These are phyloP conservation scores for Conchocele bisecta DNA, from an alignment of 2,888 invertebrate species.

Conservation along the genomic window DNA sequence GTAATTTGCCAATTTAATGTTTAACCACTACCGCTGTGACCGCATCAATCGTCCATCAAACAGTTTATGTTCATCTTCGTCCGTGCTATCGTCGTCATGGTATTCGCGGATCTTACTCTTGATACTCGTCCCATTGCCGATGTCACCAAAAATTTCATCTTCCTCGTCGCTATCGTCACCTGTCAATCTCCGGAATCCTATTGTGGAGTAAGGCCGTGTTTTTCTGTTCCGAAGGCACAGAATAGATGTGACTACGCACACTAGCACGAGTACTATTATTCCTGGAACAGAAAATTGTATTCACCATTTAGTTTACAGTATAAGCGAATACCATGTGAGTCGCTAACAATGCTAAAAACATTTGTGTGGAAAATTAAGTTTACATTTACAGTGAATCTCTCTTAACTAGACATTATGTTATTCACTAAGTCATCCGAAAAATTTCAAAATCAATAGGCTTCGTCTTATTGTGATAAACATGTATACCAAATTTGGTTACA, in stretches of 20 bases:
- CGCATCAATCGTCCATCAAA: conserved; percentile 52
- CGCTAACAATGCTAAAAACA: too few relatives aligned
- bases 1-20: too few relatives aligned
- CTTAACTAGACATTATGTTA: too few relatives aligned
- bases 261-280: conserved; percentile 55
- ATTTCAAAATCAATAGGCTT: too few relatives aligned
- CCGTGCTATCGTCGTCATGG: conserved; percentile 60
- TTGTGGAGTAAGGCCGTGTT: conserved; percentile 48
- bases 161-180: conserved; percentile 65
- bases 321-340: too few relatives aligned
- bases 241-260: conserved; percentile 63
- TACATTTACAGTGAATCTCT: too few relatives aligned
- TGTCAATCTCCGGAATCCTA: conserved; percentile 69
- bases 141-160: conserved; percentile 56
- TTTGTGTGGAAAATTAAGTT: too few relatives aligned
- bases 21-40: conserved; percentile 14
- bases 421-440: too few relatives aligned
- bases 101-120: conserved; percentile 41
- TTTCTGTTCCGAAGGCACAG: conserved; percentile 61
- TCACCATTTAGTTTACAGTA: too few relatives aligned
- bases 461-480: too few relatives aligned
- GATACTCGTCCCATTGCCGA: conserved; percentile 30
- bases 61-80: conserved; percentile 59
- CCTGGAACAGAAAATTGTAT: conserved; percentile 60
- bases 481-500: too few relatives aligned